phyloP scores from a whole-genome alignment of 1,140 invertebrate species.

The Bombus consobrinus region DNA sequence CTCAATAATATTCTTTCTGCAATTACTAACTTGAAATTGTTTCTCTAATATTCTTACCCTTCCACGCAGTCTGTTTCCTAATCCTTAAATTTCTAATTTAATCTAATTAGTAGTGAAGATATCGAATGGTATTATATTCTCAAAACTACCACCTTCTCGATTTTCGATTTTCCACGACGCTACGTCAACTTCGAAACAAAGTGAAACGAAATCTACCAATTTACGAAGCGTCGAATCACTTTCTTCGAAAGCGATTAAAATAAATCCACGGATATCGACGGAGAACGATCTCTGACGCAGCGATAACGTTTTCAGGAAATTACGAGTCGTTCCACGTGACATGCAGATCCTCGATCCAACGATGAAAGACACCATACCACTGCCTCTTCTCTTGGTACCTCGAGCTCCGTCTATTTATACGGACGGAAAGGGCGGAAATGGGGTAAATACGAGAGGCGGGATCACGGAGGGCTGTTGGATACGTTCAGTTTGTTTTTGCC shows the following conservation, averaged over 20 bases:
- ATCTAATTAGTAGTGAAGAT: background rate
- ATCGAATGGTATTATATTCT: background rate
- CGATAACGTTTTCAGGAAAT: background rate
- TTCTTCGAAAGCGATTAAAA: background rate
- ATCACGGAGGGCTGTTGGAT: background rate
- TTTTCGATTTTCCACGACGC: no score
- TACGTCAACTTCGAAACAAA: no score
- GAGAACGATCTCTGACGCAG: background rate
- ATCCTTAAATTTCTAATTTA: no score
- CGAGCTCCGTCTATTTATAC: constrained; percentile 1
- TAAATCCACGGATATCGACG: constrained; percentile 1
- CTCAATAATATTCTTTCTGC: no score
- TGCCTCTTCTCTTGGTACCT: background rate
- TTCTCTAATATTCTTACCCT: no score
- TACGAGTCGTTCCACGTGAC: background rate
- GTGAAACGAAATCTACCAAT: no score
- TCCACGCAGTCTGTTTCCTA: no score
- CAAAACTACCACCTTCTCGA: background rate
- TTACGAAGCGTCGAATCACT: background rate
- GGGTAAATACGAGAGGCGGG: constrained; percentile 8
- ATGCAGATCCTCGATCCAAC: constrained; percentile 2
- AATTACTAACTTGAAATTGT: no score
- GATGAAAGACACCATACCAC: background rate
- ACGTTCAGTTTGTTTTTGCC: constrained; percentile 19
- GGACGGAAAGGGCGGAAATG: constrained; percentile 25